These are phyloP conservation scores for Erebia aethiops DNA, from an alignment of 2,888 invertebrate species.

Conservation along the genomic window DNA sequence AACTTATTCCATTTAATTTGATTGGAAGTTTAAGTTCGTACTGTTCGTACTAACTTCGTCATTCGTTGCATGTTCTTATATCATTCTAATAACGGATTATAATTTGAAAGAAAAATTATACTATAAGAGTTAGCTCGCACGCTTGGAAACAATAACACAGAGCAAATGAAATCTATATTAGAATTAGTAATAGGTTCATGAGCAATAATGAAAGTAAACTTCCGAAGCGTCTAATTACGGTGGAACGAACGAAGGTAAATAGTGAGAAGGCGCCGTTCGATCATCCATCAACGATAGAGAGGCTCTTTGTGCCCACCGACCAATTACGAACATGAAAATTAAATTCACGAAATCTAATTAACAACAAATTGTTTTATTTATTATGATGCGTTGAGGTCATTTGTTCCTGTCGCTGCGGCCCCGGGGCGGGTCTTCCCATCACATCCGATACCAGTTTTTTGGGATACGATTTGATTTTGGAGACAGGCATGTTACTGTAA, in stretches of 20 bases:
- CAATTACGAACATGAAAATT: constrained; percentile 83
- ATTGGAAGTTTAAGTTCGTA: constrained; percentile 26
- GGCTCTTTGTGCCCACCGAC: constrained; percentile 81
- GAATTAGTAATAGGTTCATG: constrained; percentile 74
- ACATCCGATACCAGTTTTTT: constrained; percentile 56
- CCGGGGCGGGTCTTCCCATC: constrained; percentile 73
- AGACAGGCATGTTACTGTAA: constrained; percentile 45
- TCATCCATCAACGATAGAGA: constrained; percentile 81
- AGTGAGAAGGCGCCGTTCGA: constrained; percentile 75
- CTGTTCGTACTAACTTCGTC: background rate
- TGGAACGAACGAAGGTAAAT: constrained; percentile 73
- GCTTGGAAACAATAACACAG: constrained; percentile 48
- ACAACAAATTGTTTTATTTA: constrained; percentile 84
- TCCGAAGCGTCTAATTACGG: constrained; percentile 78
- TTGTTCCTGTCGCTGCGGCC: constrained; percentile 74
- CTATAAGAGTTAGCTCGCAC: constrained; percentile 30
- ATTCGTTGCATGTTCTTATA: too few species aligned
- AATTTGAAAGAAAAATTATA: too few species aligned
- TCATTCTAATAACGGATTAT: too few species aligned
- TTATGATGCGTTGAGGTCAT: constrained; percentile 82
- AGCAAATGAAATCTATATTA: constrained; percentile 74
- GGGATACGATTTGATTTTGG: constrained; percentile 45
- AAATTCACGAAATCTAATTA: constrained; percentile 84
- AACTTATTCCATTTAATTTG: constrained; percentile 58
- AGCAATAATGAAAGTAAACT: constrained; percentile 79